These are phyloP conservation scores for Hyla sarda DNA, from an alignment of 2,113 vertebrate genomes.

Conservation along the genomic window DNA sequence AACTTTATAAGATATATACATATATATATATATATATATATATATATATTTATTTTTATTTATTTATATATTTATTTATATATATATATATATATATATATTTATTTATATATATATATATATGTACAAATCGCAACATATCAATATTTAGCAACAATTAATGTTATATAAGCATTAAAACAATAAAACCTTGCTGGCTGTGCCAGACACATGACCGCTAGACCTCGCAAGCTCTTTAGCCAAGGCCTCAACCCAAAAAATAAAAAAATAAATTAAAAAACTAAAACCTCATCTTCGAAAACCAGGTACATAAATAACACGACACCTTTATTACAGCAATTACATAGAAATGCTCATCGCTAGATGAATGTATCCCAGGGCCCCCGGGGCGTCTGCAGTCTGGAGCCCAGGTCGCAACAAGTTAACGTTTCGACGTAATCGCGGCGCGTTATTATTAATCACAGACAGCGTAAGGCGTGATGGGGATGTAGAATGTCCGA, in stretches of 20 bases:
- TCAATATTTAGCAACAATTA: too few relatives aligned
- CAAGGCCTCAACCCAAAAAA: not conserved
- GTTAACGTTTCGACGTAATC: not conserved
- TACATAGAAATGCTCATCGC: not conserved
- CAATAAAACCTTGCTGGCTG: too few relatives aligned
- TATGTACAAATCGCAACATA: too few relatives aligned
- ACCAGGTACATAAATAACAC: not conserved
- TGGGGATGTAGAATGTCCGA: not conserved
- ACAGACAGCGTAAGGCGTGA: not conserved
- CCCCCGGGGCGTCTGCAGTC: not conserved
- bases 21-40: too few relatives aligned
- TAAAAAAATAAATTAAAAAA: too few relatives aligned
- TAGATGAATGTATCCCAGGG: not conserved
- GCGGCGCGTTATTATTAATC: not conserved
- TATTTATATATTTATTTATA: too few relatives aligned
- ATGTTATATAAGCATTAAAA: too few relatives aligned
- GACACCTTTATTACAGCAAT: constrained; percentile 1
- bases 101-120: too few relatives aligned
- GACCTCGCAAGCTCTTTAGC: not conserved
- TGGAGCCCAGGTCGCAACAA: constrained; percentile 4
- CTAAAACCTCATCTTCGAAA: not conserved
- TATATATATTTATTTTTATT: too few relatives aligned
- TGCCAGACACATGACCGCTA: too few relatives aligned
- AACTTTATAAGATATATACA: too few relatives aligned
- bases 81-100: too few relatives aligned